Evolutionary conservation across 1,140 invertebrate species (phyloP), one percentile per base, ranked within the genome.

Genomic region (Sarcophaga peregrina): DNA sequence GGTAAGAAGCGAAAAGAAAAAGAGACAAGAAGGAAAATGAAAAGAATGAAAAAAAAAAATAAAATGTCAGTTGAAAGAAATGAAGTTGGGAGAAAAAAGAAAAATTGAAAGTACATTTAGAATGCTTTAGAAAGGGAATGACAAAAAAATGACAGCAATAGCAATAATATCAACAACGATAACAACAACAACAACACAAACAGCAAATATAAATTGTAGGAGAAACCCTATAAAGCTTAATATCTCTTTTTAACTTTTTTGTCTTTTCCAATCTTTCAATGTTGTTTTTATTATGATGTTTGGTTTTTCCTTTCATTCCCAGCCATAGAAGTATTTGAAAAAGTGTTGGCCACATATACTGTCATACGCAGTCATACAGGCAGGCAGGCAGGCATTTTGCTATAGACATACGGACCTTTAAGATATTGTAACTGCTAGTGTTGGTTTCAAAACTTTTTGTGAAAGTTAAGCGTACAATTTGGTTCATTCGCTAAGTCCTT

Each of bases 291-390:
- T 52, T 10, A 9, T 52, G 50, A 52, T n/a, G n/a, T n/a, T n/a
- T 13, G 13, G 13, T 52, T 52, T 52, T 62, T 68, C 20, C 10
- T 68, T n/a, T 6, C 13, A 15, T 37, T 37, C 25, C 25, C 25
- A 37, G 25, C 25, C 25, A 37, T 4, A 37, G 1, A 37, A 37
- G 25, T 58, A 58, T 68, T 68, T 68, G n/a, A n/a, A 20, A 68
- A 68, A 68, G n/a, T 68, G 62, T 25, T 88, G 87, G 87, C 87
- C 87, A 87, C 87, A 88, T 88, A 88, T 88, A 86, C 87, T 88
- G 87, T 88, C 87, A 88, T 86, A 88, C 85, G 86, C 87, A 88
- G 86, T 85, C 87, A 86, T 46, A 50, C 25, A 45, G 80, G 52
- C 20, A 47, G 25, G 25, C 25, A 45, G 80, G 52, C 20, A 47